A percentile compares a stretch with the other conserved stretches of the same genome.
phyloP scores from a whole-genome alignment of 1,140 invertebrate species.

The Sipha flava region DNA sequence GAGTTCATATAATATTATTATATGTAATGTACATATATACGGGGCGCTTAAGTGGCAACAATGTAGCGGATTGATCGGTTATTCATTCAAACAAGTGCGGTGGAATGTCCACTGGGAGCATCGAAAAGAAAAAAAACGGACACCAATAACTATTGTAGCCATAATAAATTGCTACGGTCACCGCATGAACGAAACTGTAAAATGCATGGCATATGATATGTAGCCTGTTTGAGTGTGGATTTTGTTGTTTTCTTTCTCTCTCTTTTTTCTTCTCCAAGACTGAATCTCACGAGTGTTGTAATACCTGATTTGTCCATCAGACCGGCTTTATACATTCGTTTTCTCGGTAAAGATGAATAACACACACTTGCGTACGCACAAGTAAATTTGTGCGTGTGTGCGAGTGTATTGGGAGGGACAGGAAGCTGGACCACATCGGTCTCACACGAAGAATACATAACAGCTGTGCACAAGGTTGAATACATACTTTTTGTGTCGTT shows the following conservation, averaged over 20 bases:
- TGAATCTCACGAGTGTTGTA: conserved; percentile 19
- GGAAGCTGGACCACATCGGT: conserved; percentile 17
- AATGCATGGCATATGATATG: neutral
- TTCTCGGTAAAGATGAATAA: conserved; percentile 22
- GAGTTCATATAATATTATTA: conserved; percentile 8
- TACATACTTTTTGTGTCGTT: neutral
- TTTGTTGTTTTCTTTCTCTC: conserved; percentile 1
- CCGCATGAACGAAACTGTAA: conserved; percentile 25
- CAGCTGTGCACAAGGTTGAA: conserved; percentile 20
- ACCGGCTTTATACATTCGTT: conserved; percentile 3
- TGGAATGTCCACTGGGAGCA: neutral
- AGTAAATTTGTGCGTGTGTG: neutral
- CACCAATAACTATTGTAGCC: neutral
- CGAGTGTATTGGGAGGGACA: neutral
- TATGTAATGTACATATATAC: neutral
- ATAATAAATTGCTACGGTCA: neutral
- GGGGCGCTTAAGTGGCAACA: neutral
- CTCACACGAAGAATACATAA: conserved; percentile 25
- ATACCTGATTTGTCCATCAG: neutral
- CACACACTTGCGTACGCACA: neutral
- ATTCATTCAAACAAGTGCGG: neutral
- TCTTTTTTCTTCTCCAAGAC: neutral
- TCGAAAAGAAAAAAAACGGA: neutral
- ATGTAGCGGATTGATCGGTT: neutral
- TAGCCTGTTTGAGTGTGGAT: neutral